These are phyloP conservation scores for Actinernus sp. DNA, from an alignment of 92 coral and sea anemone species.

Conservation along the genomic window DNA sequence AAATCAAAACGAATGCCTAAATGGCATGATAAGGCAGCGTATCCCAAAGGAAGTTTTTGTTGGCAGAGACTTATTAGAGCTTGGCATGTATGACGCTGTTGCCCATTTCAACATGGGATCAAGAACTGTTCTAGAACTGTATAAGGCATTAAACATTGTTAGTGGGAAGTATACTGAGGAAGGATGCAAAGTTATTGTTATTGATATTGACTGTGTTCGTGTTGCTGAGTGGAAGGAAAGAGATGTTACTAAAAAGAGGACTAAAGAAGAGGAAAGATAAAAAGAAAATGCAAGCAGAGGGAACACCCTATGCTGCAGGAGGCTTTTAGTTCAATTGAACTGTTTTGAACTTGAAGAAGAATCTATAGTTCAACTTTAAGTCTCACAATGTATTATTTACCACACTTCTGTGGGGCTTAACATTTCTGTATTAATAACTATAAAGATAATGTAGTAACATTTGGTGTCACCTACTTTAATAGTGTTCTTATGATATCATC, in stretches of 20 bases:
- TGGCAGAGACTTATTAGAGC: constrained; percentile 39
- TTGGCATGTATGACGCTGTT: constrained; percentile 60
- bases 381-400: constrained; percentile 29
- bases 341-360: no score
- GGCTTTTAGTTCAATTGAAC: constrained; percentile 46
- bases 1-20: constrained; percentile 50
- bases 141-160: constrained; percentile 43
- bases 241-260: constrained; percentile 37
- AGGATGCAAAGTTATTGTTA: constrained; percentile 42
- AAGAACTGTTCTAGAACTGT: constrained; percentile 38
- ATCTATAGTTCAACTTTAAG: constrained; percentile 7
- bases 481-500: no score
- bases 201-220: constrained; percentile 35
- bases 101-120: constrained; percentile 52
- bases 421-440: no score
- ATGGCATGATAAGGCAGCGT: constrained; percentile 57
- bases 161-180: constrained; percentile 53
- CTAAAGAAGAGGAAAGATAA: constrained; percentile 37
- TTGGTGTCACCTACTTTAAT: not conserved
- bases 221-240: constrained; percentile 36
- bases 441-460: constrained; percentile 2
- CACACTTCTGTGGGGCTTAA: not conserved
- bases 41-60: constrained; percentile 35
- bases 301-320: no score
- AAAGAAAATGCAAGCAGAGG: constrained; percentile 44